Conservation (phyloP, 2,797 vertebrate genomes). For the Rhynchotus rufescens region DNA sequence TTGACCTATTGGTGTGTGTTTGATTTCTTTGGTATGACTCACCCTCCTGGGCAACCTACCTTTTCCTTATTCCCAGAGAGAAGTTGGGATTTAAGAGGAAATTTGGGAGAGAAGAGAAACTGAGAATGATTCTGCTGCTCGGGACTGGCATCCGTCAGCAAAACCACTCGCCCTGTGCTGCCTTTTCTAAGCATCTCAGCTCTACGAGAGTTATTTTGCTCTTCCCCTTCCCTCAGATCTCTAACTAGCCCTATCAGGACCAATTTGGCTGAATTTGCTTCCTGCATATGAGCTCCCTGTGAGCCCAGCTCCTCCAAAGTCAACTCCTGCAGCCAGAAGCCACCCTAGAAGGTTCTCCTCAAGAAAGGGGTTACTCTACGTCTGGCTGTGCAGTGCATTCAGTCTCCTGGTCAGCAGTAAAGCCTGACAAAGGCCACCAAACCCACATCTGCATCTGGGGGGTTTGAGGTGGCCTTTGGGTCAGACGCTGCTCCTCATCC, state of each 20-base stretch:
- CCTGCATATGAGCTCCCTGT: neutral
- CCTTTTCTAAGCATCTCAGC: neutral
- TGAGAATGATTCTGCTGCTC: neutral
- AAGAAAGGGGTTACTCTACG: conserved; percentile 32
- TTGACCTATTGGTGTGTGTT: neutral
- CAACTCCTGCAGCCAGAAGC: neutral
- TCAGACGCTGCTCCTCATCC: neutral
- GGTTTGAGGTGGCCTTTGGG: conserved; percentile 14
- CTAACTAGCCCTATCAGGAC: neutral
- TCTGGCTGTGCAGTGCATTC: neutral
- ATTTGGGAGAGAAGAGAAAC: neutral
- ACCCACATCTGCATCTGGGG: neutral
- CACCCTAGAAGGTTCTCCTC: neutral
- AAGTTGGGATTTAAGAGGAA: neutral
- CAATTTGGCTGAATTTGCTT: neutral
- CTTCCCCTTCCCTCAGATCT: neutral
- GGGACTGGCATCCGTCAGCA: neutral
- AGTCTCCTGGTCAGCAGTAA: conserved; percentile 17
- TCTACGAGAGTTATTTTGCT: neutral
- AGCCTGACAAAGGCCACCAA: conserved; percentile 33
- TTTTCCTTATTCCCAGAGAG: fast-evolving
- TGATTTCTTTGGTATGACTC: fast-evolving
- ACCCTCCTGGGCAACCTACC: neutral
- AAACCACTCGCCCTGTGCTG: neutral
- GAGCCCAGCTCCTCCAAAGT: neutral